Evolutionary conservation across 2,113 vertebrate species (phyloP), one percentile per base, ranked within the genome.

Genomic region (Drymodes brunneopygia): DNA sequence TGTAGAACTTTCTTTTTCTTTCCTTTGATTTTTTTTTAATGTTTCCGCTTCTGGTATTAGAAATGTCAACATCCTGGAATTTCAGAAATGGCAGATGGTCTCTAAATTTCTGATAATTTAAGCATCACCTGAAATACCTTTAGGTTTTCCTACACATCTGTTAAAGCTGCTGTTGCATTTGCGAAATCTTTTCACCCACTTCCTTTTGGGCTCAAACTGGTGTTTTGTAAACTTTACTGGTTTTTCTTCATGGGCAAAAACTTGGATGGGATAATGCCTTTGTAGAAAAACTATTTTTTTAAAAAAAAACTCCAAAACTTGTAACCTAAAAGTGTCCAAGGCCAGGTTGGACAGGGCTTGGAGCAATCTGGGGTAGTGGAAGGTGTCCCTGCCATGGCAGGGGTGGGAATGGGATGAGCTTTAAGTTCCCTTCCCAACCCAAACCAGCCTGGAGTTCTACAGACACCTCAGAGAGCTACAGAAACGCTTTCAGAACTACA

Each of bases 351-450:
- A 19, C 2, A 4, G 51, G 16, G 29, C 17, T 50, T 51, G 84
- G 56, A 78, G 47, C 38, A 2, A 0, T 23, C 7, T 56, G 48
- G 57, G n/a, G 1, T 1, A 15, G 24, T 56, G 40, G 40, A 3
- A 64, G 9, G 24, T 79, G 74, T 54, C 65, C 56, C 48, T 79
- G 16, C 38, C 65, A 25, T n/a, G 47, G 38, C 28, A 53, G 15
- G 33, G 10, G 12, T 28, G 15, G 54, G 15, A 12, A 10, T 38
- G 27, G 64, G 64, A 17, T 62, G 40, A 11, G 11, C 9, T 80
- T 64, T 35, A 15, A 22, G 35, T 11, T 80, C 42, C 16, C 5
- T 54, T 53, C 48, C 48, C 56, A 25, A 48, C n/a, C 57, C 35
- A 42, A 2, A 48, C 25, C 57, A 31, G 3, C 35, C 21, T 48